Evolutionary conservation across 2,888 invertebrate genomes (phyloP).

Genomic region (Lochmaea capreae): DNA sequence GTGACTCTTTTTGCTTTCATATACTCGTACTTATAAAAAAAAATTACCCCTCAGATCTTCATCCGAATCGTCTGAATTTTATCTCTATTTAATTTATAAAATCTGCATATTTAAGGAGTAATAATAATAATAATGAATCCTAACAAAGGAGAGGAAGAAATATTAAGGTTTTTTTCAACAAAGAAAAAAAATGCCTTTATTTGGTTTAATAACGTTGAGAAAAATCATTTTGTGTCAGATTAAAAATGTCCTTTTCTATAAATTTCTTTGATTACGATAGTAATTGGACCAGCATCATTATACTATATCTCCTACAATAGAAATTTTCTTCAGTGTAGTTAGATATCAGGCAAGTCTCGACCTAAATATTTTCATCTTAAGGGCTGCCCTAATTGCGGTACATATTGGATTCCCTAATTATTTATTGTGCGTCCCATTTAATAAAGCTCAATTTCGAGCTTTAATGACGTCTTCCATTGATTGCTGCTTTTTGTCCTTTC

Average conservation of each 20-base stretch:
- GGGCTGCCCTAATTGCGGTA: conserved; percentile 50
- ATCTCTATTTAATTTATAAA: conserved; percentile 4
- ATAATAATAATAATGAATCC: not conserved
- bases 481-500: conserved; percentile 48
- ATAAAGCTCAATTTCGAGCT: conserved; percentile 50
- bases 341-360: conserved; percentile 32
- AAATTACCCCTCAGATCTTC: not conserved
- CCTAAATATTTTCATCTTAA: conserved; percentile 46
- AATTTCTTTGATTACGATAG: not conserved
- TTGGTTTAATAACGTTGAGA: not conserved
- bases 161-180: not conserved
- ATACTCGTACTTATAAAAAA: not conserved
- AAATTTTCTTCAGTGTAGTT: conserved; percentile 22
- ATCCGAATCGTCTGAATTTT: not conserved
- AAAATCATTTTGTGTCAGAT: not conserved
- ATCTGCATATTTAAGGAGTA: conserved; percentile 9
- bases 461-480: conserved; percentile 52
- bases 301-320: not conserved
- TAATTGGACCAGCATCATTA: not conserved
- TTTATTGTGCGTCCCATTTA: conserved; percentile 49
- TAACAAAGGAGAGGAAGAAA: not conserved
- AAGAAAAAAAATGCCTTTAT: not conserved
- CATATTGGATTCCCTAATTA: conserved; percentile 54
- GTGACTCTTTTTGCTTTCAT: not conserved
- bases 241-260: too few species aligned